Evolutionary conservation across 2,888 invertebrate species (phyloP), one percentile per base, ranked within the genome.

Genomic region (Calliphora vomitoria): DNA sequence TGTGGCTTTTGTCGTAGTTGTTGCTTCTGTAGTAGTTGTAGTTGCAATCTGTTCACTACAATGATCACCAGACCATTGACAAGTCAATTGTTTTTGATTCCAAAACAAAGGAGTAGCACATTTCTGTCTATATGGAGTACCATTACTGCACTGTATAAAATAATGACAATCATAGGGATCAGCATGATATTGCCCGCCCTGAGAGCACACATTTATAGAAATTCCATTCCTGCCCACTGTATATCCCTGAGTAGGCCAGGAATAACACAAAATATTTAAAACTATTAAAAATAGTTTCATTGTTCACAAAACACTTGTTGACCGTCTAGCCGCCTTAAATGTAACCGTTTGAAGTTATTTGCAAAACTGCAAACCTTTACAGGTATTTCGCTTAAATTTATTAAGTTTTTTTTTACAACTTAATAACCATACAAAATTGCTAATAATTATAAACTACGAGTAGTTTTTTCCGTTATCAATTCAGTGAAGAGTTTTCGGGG

Each of bases 141-240:
- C 86, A 55, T 88, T 86, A 15, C 71, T 64, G 58, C 88, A 88
- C 53, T 86, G 86, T 55, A 88, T 47, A 76, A 71, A 88, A 69
- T 79, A 82, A 4, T 80, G 83, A 18, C 90, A 90, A 82, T 90
- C 90, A 0, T 47, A 76, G 3, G 86, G 82, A 79, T 90, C 82
- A 8, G 85, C 76, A 18, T 82, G 18, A 69, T 89, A 89, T 11
- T 84, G 75, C 31, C 72, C 64, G 60, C 90, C 89, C n/a, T 50
- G 58, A 4, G 38, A 3, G 20, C 82, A 83, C 6, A 83, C 11
- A 18, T 60, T 62, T n/a, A 47, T 50, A 35, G 5, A 0, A 35
- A 60, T 15, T 18, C 10, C 38, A 44, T 8, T 41, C 10, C 35
- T 44, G 8, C 11, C 0, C 13, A 72, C 1, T 10, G 18, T 20